Percentiles rank a stretch among this genome's conserved stretches.
These are phyloP conservation scores for Apodemia duryi DNA, from an alignment of 2,888 invertebrate species.

Conservation along the genomic window DNA sequence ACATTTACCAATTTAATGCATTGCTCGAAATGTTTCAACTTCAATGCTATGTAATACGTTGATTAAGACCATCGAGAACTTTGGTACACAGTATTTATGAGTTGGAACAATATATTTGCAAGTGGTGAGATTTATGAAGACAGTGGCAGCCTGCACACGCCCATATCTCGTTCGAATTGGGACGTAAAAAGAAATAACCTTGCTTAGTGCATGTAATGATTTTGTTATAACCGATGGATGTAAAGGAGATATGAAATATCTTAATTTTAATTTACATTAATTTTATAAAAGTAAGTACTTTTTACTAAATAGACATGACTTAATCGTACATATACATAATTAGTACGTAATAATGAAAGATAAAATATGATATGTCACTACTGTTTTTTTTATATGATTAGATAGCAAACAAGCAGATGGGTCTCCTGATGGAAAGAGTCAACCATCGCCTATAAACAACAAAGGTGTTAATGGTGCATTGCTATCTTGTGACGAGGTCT, in stretches of 20 bases:
- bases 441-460: too few species aligned
- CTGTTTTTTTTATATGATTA: too few species aligned
- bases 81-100: conserved; percentile 53
- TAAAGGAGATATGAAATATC: neutral
- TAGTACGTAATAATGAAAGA: too few species aligned
- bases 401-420: too few species aligned
- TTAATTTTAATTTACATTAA: too few species aligned
- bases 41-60: conserved; percentile 26
- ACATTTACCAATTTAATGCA: neutral
- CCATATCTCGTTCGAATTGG: conserved; percentile 36
- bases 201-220: conserved; percentile 26
- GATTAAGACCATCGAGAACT: conserved; percentile 36
- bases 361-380: too few species aligned
- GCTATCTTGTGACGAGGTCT: too few species aligned
- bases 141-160: conserved; percentile 43
- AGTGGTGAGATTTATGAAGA: conserved; percentile 60
- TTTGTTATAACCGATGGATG: conserved; percentile 23
- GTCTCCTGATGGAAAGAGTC: too few species aligned
- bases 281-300: too few species aligned
- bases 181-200: conserved; percentile 31
- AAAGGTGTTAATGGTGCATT: too few species aligned
- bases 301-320: too few species aligned
- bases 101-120: conserved; percentile 54
- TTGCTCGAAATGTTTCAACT: neutral
- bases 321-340: too few species aligned